Conservation (phyloP, 2,113 vertebrate species). For the Carassius carassius region DNA sequence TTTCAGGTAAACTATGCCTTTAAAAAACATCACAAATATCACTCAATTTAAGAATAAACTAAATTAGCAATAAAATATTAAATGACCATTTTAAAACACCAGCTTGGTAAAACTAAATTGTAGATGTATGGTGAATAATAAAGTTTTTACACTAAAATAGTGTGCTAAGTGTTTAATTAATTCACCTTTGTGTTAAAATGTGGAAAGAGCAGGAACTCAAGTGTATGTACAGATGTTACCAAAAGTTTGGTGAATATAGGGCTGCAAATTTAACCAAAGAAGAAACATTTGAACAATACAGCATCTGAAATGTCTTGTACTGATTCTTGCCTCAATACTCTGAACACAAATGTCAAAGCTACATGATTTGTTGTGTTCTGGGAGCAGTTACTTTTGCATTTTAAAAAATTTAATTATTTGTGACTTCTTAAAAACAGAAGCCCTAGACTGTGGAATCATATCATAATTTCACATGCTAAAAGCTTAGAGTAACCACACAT, state of each 20-base stretch:
- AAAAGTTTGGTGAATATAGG: neutral
- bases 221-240: neutral
- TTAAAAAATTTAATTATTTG: neutral
- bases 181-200: neutral
- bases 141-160: neutral
- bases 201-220: neutral
- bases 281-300: neutral
- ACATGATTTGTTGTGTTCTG: neutral
- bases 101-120: neutral
- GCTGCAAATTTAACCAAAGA: neutral
- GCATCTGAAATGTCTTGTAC: neutral
- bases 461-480: neutral
- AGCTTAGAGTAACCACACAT: neutral
- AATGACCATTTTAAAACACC: neutral
- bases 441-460: neutral
- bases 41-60: neutral
- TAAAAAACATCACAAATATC: neutral
- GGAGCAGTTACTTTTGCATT: neutral
- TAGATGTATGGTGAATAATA: neutral
- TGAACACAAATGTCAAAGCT: neutral
- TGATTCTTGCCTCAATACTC: neutral
- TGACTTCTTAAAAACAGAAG: neutral
- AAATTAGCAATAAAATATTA: neutral
- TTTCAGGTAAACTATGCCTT: neutral
- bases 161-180: neutral